Evolutionary conservation across 2,888 invertebrate genomes (phyloP).

Genomic region (Anoplius nigerrimus): DNA sequence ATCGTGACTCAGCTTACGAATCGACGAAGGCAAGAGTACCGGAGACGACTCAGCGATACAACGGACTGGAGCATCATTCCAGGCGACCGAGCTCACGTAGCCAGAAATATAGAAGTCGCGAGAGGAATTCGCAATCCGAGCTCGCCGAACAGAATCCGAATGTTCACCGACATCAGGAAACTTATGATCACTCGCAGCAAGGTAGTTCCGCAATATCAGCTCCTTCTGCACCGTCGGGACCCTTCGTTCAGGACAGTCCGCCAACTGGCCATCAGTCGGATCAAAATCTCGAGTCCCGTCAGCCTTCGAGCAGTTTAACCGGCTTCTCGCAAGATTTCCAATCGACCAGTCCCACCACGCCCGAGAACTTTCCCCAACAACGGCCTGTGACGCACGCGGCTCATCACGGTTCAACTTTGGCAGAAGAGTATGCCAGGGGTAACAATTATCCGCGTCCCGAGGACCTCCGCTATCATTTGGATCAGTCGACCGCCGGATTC

Average conservation of each 20-base stretch:
- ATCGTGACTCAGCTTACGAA: conserved; percentile 64
- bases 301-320: conserved; percentile 23
- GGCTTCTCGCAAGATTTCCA: conserved; percentile 50
- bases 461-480: conserved; percentile 35
- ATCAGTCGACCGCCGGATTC: conserved; percentile 12
- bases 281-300: conserved; percentile 23
- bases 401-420: conserved; percentile 14
- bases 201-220: conserved; percentile 16
- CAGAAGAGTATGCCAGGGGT: conserved; percentile 50
- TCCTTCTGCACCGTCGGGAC: neutral
- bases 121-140: conserved; percentile 29
- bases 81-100: conserved; percentile 49
- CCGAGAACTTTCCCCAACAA: conserved; percentile 51
- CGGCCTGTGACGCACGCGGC: conserved; percentile 27
- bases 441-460: conserved; percentile 50
- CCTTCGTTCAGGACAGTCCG: too few relatives aligned
- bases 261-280: too few relatives aligned
- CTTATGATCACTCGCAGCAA: conserved; percentile 36
- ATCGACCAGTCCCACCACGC: conserved; percentile 36
- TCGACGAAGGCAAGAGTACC: conserved; percentile 62
- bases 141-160: conserved; percentile 27
- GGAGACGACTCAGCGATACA: conserved; percentile 60
- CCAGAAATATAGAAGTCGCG: conserved; percentile 54
- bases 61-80: conserved; percentile 33
- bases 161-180: conserved; percentile 48